Evolutionary conservation across 2,797 vertebrate species (phyloP).

Genomic region (Gouania willdenowi): DNA sequence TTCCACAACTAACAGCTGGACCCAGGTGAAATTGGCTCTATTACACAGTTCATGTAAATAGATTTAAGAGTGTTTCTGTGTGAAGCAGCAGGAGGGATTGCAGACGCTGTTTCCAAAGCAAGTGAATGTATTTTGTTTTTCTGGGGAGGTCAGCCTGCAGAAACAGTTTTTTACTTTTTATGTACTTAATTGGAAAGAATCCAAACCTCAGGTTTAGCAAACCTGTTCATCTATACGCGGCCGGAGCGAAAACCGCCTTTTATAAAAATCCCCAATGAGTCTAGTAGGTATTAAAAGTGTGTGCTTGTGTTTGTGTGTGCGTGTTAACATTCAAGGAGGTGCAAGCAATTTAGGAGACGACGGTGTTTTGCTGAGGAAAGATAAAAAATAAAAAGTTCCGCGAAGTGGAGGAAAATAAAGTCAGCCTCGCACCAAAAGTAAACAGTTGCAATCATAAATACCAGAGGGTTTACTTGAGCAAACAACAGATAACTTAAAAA

Average conservation of each 20-base stretch:
- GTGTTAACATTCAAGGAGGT: conserved; percentile 31
- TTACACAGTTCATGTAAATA: conserved; percentile 58
- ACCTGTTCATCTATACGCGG: conserved; percentile 73
- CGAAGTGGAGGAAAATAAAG: no score
- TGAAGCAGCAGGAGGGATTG: conserved; percentile 45
- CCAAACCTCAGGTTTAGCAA: conserved; percentile 70
- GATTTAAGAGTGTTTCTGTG: conserved; percentile 53
- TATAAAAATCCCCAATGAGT: conserved; percentile 61
- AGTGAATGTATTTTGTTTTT: conserved; percentile 48
- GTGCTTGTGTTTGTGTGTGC: background rate
- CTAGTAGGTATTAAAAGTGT: conserved; percentile 35
- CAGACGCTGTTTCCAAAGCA: conserved; percentile 43
- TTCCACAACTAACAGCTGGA: conserved; percentile 55
- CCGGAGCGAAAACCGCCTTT: conserved; percentile 54
- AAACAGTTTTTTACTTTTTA: conserved; percentile 64
- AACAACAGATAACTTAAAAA: no score
- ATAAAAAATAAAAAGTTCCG: conserved; percentile 27
- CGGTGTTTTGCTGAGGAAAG: conserved; percentile 41
- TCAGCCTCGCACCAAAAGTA: no score
- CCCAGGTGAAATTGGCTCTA: conserved; percentile 44
- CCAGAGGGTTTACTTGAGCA: no score
- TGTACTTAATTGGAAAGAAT: conserved; percentile 79
- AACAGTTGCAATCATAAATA: no score
- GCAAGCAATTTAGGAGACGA: conserved; percentile 32
- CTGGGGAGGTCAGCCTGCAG: conserved; percentile 57